Evolutionary conservation across 2,113 vertebrate species (phyloP), one percentile per base, ranked within the genome.

Genomic region (Morone chrysops): DNA sequence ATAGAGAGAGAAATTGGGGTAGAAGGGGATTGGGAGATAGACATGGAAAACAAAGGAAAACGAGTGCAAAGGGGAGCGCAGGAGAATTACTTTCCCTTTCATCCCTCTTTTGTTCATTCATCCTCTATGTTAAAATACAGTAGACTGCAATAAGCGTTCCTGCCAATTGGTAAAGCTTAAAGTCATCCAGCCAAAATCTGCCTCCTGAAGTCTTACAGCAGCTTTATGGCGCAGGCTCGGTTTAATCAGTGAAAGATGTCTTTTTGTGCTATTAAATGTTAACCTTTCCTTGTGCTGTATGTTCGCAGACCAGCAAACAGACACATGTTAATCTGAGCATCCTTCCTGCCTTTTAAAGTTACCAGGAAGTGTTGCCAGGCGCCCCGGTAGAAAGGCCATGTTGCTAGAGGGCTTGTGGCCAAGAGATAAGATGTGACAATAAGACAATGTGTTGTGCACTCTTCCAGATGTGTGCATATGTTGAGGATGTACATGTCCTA

Each of bases 1-100:
- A 76, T 45, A 73, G 83, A 78, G 54, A 54, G 70, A 85, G 86
- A 88, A 90, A 86, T 65, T 73, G 82, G 84, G 78, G 83, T 86
- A 76, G 63, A 17, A 78, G 20, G 66, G 87, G 75, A 74, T 69
- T 86, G 48, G 70, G 78, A 78, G 56, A 81, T 57, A 61, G 70
- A 75, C 22, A 17, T 51, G 36, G 22, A 66, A 91, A 78, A 83
- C 62, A 87, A 83, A 86, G 63, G 75, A 47, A 61, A 18, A 51
- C 70, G 47, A 65, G 51, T 54, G 84, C 61, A 78, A 59, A 85
- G 66, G 60, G 40, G 74, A 70, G 84, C 67, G 54, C 61, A 66
- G 69, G 73, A 83, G 72, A 82, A 75, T 81, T 74, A 54, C 36
- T 67, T 78, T 47, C 66, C 22, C 73, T 73, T 81, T 85, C 74